Evolutionary conservation across 1,140 invertebrate genomes (phyloP).

Genomic region (Lanistes nyassanus): DNA sequence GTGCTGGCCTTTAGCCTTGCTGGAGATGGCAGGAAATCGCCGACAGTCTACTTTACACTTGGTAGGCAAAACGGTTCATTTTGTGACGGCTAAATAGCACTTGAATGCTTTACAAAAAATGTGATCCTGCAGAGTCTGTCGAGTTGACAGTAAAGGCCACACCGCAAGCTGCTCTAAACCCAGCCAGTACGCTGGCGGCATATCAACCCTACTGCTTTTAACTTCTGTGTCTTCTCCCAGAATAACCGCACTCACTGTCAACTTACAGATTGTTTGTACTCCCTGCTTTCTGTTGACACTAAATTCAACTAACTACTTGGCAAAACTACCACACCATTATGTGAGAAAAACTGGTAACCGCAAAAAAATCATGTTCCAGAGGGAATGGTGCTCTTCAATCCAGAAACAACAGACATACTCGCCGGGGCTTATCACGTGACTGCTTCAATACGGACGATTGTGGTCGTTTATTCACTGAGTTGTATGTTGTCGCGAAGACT

Average conservation of each 20-base stretch:
- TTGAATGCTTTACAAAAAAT: too few relatives aligned
- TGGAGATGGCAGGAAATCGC: constrained; percentile 50
- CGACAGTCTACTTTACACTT: constrained; percentile 50
- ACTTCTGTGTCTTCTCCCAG: too few relatives aligned
- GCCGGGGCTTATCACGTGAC: constrained; percentile 1
- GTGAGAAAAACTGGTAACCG: neutral
- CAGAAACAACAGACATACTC: constrained; percentile 36
- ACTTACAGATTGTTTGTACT: too few relatives aligned
- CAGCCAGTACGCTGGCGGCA: too few relatives aligned
- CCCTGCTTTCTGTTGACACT: neutral
- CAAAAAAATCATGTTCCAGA: constrained; percentile 30
- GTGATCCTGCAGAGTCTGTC: too few relatives aligned
- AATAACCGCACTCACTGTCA: neutral
- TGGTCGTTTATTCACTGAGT: neutral
- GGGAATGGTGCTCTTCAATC: constrained; percentile 38
- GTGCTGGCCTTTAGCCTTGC: constrained; percentile 42
- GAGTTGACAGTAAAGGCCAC: too few relatives aligned
- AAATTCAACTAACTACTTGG: neutral
- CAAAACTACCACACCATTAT: neutral
- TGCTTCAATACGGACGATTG: neutral
- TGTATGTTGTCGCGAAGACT: too few relatives aligned
- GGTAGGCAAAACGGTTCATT: too few relatives aligned
- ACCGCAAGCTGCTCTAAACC: too few relatives aligned
- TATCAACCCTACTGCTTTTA: neutral
- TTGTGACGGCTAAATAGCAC: too few relatives aligned